Base-by-base conservation (phyloP, 1,140 invertebrate species). In the Procambarus clarkii region DNA sequence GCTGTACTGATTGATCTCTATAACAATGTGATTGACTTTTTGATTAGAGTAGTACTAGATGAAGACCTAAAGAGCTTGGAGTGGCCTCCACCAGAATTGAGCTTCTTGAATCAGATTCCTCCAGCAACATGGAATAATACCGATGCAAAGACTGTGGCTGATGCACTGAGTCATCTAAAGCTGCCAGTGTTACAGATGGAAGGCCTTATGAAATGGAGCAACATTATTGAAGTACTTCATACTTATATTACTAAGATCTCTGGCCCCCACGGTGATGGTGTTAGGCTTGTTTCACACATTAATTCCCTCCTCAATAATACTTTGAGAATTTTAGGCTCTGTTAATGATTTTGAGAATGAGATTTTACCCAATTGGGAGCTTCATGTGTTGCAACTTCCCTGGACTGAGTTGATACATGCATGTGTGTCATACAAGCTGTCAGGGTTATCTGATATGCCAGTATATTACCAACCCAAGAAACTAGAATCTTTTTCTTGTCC, bases 61-160 rank as follows among this genome's bases (percentile, higher is more conserved):
- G 58, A 91, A 21, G 71, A 78, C 3, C 54, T 91, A 15, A 8
- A 60, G 4, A 54, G 8, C 0, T 58, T 91, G 46, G 82, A 84
- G 44, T 91, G 89, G 89, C 89, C 89, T n/a, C 82, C 89, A 11
- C 82, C 89, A 77, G 89, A 85, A 54, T 11, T 91, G 77, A 64
- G 58, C 50, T 74, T 79, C 54, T 34, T 91, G 74, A 48, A 48
- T 11, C 89, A 91, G 46, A 48, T 80, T 11, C 89, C 82, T 11
- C 89, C 89, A 21, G 21, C 60, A n/a, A 60, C 89, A 15, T 91
- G 89, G 89, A 91, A 91, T 69, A 85, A 48, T 60, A 50, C 34
- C 34, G 89, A 91, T 34, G 60, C 46, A 9, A 69, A 11, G 3
- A 50, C 15, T 18, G 64, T 71, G 46, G 24, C n/a, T 45, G n/a